A percentile compares a stretch with the other conserved stretches of the same genome.
Evolutionary conservation across 1,140 invertebrate species (phyloP).

Genomic region (Gryon sp.): DNA sequence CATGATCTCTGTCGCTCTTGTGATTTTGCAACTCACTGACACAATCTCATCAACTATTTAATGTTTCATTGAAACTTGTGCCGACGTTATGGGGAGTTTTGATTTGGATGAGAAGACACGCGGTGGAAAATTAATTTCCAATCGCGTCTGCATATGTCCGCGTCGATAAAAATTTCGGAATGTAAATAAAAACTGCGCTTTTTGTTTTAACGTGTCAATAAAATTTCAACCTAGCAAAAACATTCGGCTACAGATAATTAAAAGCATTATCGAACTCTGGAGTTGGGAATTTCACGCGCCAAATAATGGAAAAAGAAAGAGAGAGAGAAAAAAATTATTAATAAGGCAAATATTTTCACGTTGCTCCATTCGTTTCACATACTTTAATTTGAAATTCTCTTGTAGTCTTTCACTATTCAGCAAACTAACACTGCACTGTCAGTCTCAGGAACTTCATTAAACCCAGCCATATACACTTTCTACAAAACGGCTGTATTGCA

Average conservation of each 20-base stretch:
- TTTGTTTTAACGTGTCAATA: constrained; percentile 37
- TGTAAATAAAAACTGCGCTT: constrained; percentile 26
- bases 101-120: constrained; percentile 1
- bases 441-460: constrained; percentile 73
- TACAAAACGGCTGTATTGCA: constrained; percentile 22
- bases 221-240: constrained; percentile 20
- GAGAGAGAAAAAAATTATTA: constrained; percentile 68
- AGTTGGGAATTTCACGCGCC: constrained; percentile 25
- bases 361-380: constrained; percentile 63
- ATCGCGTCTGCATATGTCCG: neutral
- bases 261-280: constrained; percentile 30
- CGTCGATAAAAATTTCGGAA: constrained; percentile 28
- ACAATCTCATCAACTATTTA: constrained; percentile 45
- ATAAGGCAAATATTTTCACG: constrained; percentile 73
- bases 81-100: neutral
- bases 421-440: constrained; percentile 40
- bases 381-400: constrained; percentile 70
- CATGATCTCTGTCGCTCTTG: neutral
- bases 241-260: constrained; percentile 20
- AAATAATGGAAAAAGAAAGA: neutral
- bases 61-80: constrained; percentile 20
- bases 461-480: constrained; percentile 45
- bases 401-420: constrained; percentile 33
- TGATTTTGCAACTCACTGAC: constrained; percentile 12
- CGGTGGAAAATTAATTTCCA: constrained; percentile 22